These are phyloP conservation scores for Sebastes kiyomatsui DNA, from an alignment of 2,797 vertebrate species.

Conservation along the genomic window DNA sequence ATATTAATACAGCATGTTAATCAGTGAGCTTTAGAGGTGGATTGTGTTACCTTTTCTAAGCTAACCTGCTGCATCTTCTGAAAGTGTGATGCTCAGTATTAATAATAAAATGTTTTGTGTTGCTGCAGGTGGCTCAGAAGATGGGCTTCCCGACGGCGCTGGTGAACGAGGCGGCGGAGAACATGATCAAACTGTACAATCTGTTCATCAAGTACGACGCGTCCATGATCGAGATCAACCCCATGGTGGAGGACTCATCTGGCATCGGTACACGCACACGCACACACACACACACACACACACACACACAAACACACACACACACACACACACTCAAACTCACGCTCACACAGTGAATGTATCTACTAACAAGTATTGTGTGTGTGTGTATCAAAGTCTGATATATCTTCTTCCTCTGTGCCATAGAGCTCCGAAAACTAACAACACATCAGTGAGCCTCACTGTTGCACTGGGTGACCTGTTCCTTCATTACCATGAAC, in stretches of 20 bases:
- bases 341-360: background rate
- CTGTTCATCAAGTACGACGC: conserved; percentile 97
- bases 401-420: background rate
- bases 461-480: background rate
- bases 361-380: background rate
- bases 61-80: background rate
- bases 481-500: background rate
- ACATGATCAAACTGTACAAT: conserved; percentile 95
- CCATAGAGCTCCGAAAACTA: background rate
- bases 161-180: conserved; percentile 92
- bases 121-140: conserved; percentile 89
- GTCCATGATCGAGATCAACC: conserved; percentile 98
- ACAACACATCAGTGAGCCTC: too few relatives aligned
- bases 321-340: background rate
- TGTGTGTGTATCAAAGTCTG: background rate
- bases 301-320: background rate
- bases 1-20: background rate
- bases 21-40: background rate
- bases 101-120: background rate
- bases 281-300: background rate
- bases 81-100: background rate
- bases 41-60: background rate
- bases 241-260: conserved; percentile 97
- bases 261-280: conserved; percentile 85
- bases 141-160: conserved; percentile 94